Percentiles rank a stretch among this genome's conserved stretches.
phyloP scores from a whole-genome alignment of 2,888 invertebrate genomes.

The Agonopterix arenella region DNA sequence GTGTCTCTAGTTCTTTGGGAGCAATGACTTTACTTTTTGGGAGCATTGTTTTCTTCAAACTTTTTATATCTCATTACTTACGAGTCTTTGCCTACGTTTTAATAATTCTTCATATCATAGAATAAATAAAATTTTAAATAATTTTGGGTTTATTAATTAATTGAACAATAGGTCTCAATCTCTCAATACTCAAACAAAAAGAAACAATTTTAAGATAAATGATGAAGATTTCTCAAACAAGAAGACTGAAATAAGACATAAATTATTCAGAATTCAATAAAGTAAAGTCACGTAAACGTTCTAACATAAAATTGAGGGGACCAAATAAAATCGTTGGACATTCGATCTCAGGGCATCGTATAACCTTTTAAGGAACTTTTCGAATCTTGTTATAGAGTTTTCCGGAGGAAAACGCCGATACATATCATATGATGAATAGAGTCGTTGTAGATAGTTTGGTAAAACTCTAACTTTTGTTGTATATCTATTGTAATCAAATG shows the following conservation, averaged over 20 bases:
- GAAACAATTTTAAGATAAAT: too few species aligned
- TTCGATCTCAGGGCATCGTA: slow-evolving; percentile 21
- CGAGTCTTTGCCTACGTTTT: too few species aligned
- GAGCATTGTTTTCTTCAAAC: too few species aligned
- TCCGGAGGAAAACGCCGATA: slow-evolving; percentile 38
- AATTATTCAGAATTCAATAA: slow-evolving; percentile 5
- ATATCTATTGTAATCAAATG: too few species aligned
- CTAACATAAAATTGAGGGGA: slow-evolving; percentile 4
- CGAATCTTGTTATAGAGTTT: slow-evolving; percentile 38
- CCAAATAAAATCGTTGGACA: slow-evolving; percentile 4
- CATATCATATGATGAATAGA: slow-evolving; percentile 25
- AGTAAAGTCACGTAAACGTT: slow-evolving; percentile 4
- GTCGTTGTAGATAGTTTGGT: neutral
- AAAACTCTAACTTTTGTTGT: neutral
- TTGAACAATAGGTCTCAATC: too few species aligned
- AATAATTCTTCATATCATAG: too few species aligned
- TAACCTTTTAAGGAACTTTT: slow-evolving; percentile 42
- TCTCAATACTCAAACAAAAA: too few species aligned
- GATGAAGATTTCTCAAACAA: neutral
- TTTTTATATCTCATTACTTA: too few species aligned
- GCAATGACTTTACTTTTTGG: too few species aligned
- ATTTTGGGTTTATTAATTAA: too few species aligned
- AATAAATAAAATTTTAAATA: too few species aligned
- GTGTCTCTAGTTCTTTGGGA: too few species aligned
- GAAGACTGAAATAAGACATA: neutral